Conservation (phyloP, 2,113 vertebrate genomes). For the Copsychus sechellarum region DNA sequence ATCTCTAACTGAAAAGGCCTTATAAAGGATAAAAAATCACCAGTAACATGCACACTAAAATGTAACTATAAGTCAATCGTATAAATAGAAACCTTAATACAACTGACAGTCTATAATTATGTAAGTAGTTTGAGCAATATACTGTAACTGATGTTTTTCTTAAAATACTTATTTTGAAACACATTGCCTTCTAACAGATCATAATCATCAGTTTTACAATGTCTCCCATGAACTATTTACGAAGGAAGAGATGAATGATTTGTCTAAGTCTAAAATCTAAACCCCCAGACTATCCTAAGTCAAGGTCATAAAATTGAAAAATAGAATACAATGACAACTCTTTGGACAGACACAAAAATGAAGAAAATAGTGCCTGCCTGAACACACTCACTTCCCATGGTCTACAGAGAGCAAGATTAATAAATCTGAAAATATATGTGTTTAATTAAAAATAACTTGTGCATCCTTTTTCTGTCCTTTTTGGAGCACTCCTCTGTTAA, state of each 20-base stretch:
- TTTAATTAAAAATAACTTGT: background rate
- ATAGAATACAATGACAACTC: background rate
- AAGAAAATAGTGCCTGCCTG: background rate
- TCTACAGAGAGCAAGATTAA: background rate
- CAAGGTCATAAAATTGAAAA: background rate
- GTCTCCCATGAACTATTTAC: background rate
- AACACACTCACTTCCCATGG: background rate
- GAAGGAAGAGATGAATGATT: background rate
- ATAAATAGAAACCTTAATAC: background rate
- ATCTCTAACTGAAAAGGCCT: background rate
- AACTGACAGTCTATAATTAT: background rate
- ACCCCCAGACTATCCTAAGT: background rate
- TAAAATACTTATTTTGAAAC: background rate
- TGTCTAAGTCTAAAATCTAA: background rate
- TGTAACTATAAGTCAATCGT: background rate
- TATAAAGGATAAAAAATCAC: background rate
- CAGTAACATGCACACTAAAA: background rate
- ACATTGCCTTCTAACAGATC: background rate
- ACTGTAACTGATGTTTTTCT: background rate
- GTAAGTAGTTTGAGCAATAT: constrained; percentile 15
- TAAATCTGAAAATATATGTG: background rate
- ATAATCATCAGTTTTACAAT: background rate
- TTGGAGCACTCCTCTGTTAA: background rate
- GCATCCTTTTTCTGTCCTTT: background rate
- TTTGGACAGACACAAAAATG: background rate